Base-by-base conservation (phyloP, 2,888 invertebrate species). In the Leuctra nigra region DNA sequence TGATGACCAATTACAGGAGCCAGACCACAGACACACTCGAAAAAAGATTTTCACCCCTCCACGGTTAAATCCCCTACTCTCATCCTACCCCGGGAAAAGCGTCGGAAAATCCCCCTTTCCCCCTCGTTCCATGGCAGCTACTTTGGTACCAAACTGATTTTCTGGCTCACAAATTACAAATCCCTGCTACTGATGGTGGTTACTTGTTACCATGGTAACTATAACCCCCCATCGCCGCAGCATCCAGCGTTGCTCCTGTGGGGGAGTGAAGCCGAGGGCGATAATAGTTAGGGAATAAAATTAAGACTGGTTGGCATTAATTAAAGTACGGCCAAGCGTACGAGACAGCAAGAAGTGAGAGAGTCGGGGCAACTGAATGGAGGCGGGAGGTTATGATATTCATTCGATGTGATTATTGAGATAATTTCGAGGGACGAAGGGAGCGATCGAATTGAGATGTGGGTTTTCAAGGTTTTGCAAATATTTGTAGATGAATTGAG, bases 281-380 rank as follows among this genome's bases (percentile, higher is more conserved):
- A 61, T 61, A 61, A 61, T 61, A 58, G 60, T 56, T 60, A 48
- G 56, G 59, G 61, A 61, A 61, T 61, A 61, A 61, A 61, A 61
- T 61, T 61, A 61, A 61, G 60, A 56, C 57, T 47, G 35, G 61
- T 61, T 56, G 56, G 57, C 62, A 62, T 62, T 62, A 60, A 62
- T 62, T 62, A 61, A 57, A 56, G 14, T 50, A 23, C 4, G 23
- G 11, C 29, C 29, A 29, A 29, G 29, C 29, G 7, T 29, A 29
- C 11, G 29, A 11, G 11, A 29, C 6, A 11, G 29, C 11, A 11
- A 29, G 29, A n/a, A 6, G 29, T 29, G 29, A 6, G 6, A 29
- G 7, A 7, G 29, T 29, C 29, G 29, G 11, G 29, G 11, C 29
- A 11, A 11, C 11, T 29, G 29, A 29, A 29, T 6, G 29, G 11